Evolutionary conservation across 1,140 invertebrate genomes (phyloP).

Genomic region (Armadillidium nasatum): DNA sequence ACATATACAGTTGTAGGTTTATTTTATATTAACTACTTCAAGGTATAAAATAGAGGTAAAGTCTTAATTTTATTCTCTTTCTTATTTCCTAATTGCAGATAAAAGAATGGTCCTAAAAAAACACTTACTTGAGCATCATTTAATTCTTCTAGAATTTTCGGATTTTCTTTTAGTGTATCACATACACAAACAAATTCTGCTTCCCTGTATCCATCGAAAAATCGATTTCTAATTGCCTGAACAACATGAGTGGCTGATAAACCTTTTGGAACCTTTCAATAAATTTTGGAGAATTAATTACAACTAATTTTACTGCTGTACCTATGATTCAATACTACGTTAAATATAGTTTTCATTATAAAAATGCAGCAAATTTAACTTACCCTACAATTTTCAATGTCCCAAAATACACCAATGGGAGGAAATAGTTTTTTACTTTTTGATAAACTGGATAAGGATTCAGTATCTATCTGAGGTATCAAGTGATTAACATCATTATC

Average conservation of each 20-base stretch:
- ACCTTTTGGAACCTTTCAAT: slow-evolving; percentile 66
- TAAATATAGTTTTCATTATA: no score
- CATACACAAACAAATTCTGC: slow-evolving; percentile 80
- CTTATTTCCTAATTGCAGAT: no score
- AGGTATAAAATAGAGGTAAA: no score
- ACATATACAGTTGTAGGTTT: no score
- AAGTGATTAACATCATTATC: neutral
- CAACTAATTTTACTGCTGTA: slow-evolving; percentile 5
- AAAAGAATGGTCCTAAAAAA: no score
- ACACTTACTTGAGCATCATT: slow-evolving; percentile 75
- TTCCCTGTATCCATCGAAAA: slow-evolving; percentile 70
- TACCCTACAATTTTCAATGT: slow-evolving; percentile 82
- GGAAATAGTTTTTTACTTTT: slow-evolving; percentile 25
- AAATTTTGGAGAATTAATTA: slow-evolving; percentile 33
- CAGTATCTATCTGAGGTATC: neutral
- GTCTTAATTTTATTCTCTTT: no score
- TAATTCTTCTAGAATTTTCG: slow-evolving; percentile 71
- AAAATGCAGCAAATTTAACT: slow-evolving; percentile 10
- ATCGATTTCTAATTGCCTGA: slow-evolving; percentile 68
- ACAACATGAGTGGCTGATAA: slow-evolving; percentile 73
- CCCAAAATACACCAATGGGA: slow-evolving; percentile 86
- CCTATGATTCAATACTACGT: no score
- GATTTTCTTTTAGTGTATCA: slow-evolving; percentile 68
- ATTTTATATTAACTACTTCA: no score
- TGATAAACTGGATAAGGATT: neutral